A percentile compares a stretch with the other conserved stretches of the same genome.
Evolutionary conservation across 2,113 vertebrate genomes (phyloP).

Genomic region (Microtus oregoni): DNA sequence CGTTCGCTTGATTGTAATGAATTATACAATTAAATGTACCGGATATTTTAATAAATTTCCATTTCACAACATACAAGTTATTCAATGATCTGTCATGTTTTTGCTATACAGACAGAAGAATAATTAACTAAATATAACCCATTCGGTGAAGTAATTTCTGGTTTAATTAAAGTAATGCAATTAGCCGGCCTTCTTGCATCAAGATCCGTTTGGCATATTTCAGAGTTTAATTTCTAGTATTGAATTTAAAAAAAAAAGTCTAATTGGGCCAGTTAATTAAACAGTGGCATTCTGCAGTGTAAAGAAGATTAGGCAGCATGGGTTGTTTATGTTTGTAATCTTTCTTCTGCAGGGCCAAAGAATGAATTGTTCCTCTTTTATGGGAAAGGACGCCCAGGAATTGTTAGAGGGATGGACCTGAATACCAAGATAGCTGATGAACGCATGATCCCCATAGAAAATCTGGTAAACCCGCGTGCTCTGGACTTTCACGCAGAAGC

Average conservation of each 20-base stretch:
- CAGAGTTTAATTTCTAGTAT: slow-evolving; percentile 85
- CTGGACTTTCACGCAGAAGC: slow-evolving; percentile 96
- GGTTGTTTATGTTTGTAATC: slow-evolving; percentile 87
- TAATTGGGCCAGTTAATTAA: slow-evolving; percentile 89
- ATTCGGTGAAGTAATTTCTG: slow-evolving; percentile 85
- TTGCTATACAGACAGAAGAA: slow-evolving; percentile 77
- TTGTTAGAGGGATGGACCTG: slow-evolving; percentile 96
- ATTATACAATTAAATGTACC: slow-evolving; percentile 83
- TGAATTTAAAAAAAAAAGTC: slow-evolving; percentile 71
- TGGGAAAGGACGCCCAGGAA: slow-evolving; percentile 97
- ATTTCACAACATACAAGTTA: slow-evolving; percentile 82
- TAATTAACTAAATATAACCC: slow-evolving; percentile 85
- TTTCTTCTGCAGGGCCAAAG: slow-evolving; percentile 94
- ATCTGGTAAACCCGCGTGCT: slow-evolving; percentile 97
- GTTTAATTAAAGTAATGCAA: slow-evolving; percentile 88
- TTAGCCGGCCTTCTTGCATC: slow-evolving; percentile 82
- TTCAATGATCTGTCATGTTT: slow-evolving; percentile 77
- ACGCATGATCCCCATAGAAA: slow-evolving; percentile 96
- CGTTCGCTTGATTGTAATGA: slow-evolving; percentile 79
- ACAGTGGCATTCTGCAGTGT: slow-evolving; percentile 76
- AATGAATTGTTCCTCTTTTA: slow-evolving; percentile 98
- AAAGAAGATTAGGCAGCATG: slow-evolving; percentile 85
- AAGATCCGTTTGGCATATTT: slow-evolving; percentile 85
- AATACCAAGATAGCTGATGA: slow-evolving; percentile 96
- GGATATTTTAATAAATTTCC: slow-evolving; percentile 77